Evolutionary conservation across 2,797 vertebrate species (phyloP), one percentile per base, ranked within the genome.

Genomic region (Anableps anableps): DNA sequence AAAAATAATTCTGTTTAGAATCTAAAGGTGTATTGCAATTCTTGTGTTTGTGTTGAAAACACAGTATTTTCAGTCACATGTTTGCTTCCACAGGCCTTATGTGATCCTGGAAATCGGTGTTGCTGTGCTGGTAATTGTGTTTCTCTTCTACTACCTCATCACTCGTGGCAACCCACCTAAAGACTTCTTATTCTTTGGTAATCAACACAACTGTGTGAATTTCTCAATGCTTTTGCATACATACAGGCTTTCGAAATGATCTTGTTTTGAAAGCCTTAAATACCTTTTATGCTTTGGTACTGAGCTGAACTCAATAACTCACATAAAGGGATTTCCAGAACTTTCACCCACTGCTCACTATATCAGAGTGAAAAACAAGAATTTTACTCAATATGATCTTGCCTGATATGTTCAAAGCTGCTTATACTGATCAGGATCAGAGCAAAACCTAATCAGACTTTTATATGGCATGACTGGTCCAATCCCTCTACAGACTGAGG

Each of bases 171-270:
- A 90, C 89, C 94, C 93, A 47, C 95, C 95, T 16, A 95, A 96
- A 91, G 97, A 97, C 81, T 83, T 88, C 58, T 88, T 98, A 77
- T 97, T 96, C 93, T 97, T 96, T 1, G 95, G 97, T 97, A 95
- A 92, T 81, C 89, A 82, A 77, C 60, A 31, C 47, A 83, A 70
- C 50, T 74, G 34, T 60, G 8, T 5, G 2, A 64, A 84, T 90
- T 91, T 88, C 58, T 0, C 78, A 89, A 82, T 76, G 29, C 78
- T 83, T 88, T 88, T 88, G 76, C 6, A 86, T 75, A 84, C 38
- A 64, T 26, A 77, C 26, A 29, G 38, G 75, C 43, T 45, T 43
- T 43, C 5, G 3, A 19, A 16, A 45, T 17, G n/a, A 4, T 31
- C 62, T 5, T 2, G 58, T 4, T 31, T 38, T 72, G 68, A 83